These are phyloP conservation scores for Pollenia griseotomentosa DNA, from an alignment of 2,888 invertebrate species.

Conservation along the genomic window DNA sequence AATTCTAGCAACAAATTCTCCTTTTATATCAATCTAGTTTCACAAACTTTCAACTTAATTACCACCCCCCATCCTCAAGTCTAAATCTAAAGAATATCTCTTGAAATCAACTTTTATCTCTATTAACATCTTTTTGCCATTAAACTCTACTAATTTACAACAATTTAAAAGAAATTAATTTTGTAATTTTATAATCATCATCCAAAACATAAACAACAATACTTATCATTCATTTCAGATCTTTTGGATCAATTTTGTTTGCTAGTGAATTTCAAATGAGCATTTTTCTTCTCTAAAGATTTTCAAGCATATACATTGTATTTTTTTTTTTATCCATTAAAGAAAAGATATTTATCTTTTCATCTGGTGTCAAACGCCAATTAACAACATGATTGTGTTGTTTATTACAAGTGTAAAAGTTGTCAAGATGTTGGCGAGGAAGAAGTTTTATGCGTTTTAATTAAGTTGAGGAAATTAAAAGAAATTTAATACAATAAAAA, in stretches of 20 bases:
- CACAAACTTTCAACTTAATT: too few species aligned
- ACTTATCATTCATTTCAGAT: constrained; percentile 57
- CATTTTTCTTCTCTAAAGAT: neutral
- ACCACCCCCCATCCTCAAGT: too few species aligned
- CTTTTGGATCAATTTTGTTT: constrained; percentile 42
- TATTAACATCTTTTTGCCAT: neutral
- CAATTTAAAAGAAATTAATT: constrained; percentile 62
- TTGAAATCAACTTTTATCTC: neutral
- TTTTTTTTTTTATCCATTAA: neutral
- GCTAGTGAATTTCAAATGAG: constrained; percentile 23
- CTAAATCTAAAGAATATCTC: neutral
- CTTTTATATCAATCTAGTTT: too few species aligned
- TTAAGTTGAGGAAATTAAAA: constrained; percentile 58
- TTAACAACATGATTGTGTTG: constrained; percentile 70
- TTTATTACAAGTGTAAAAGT: constrained; percentile 71
- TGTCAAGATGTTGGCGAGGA: constrained; percentile 53
- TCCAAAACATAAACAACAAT: constrained; percentile 26
- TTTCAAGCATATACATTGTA: neutral
- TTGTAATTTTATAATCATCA: constrained; percentile 58
- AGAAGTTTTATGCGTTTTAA: constrained; percentile 60
- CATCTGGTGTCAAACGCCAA: constrained; percentile 73
- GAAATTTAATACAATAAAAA: constrained; percentile 51
- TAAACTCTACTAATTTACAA: constrained; percentile 44
- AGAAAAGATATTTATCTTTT: constrained; percentile 68
- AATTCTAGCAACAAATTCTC: too few species aligned